Conservation (phyloP, 2,888 invertebrate genomes). For the Agrotis clavis region DNA sequence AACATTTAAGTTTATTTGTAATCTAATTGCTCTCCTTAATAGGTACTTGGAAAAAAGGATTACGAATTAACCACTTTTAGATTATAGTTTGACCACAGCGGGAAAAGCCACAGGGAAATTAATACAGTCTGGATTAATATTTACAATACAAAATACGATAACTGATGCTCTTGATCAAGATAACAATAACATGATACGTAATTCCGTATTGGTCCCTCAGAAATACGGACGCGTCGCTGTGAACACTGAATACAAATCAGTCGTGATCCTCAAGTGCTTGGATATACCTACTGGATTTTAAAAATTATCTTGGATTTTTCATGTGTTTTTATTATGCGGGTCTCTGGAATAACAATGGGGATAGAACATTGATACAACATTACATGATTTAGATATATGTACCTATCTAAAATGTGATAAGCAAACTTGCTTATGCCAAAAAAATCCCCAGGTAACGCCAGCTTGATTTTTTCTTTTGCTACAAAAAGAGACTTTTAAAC, state of each 20-base stretch:
- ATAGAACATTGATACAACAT: neutral
- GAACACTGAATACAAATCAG: conserved; percentile 82
- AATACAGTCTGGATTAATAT: neutral
- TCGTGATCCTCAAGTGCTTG: conserved; percentile 70
- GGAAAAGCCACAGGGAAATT: neutral
- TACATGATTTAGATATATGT: no score
- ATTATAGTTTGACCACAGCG: no score
- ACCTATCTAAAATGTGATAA: no score
- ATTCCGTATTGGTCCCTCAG: conserved; percentile 61
- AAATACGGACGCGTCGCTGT: conserved; percentile 74
- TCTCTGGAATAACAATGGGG: neutral
- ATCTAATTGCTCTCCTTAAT: no score
- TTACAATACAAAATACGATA: neutral
- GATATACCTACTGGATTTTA: conserved; percentile 69
- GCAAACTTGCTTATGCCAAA: no score
- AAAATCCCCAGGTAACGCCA: no score
- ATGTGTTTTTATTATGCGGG: conserved; percentile 40
- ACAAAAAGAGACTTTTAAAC: no score
- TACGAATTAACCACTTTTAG: no score
- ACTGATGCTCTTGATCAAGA: conserved; percentile 40
- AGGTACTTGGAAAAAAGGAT: no score
- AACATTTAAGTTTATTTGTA: no score
- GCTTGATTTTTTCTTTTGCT: no score
- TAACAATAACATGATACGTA: conserved; percentile 28
- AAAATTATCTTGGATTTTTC: conserved; percentile 56